Conservation (phyloP, 2,113 vertebrate species). For the Orthonyx spaldingii region DNA sequence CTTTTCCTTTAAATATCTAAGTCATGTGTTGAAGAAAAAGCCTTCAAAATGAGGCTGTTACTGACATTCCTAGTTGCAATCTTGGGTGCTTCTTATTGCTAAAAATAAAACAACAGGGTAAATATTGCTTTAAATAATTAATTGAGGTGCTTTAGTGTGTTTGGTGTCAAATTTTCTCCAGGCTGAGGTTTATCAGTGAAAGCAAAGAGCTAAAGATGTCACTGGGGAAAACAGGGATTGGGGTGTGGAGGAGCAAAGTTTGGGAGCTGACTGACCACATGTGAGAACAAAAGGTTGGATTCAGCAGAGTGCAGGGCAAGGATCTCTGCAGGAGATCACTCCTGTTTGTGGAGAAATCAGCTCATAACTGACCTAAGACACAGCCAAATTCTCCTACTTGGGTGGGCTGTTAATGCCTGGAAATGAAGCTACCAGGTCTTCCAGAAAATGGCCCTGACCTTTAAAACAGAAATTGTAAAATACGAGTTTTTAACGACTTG, state of each 20-base stretch:
- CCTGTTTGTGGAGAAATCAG: neutral
- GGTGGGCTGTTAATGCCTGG: neutral
- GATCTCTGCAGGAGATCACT: neutral
- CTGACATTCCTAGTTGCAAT: neutral
- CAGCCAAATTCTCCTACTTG: neutral
- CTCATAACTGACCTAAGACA: neutral
- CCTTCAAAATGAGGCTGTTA: neutral
- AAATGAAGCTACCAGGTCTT: neutral
- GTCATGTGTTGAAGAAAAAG: neutral
- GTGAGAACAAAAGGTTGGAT: neutral
- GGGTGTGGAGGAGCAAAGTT: neutral
- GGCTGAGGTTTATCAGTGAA: neutral
- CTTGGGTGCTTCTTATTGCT: conserved; percentile 14
- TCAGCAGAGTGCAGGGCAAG: neutral
- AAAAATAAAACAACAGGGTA: conserved; percentile 22
- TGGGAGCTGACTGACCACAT: neutral
- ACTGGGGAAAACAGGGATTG: neutral
- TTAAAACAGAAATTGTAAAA: neutral
- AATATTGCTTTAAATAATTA: conserved; percentile 47
- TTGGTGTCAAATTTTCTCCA: neutral
- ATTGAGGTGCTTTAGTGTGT: conserved; percentile 11
- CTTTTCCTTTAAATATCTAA: neutral
- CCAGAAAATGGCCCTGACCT: neutral
- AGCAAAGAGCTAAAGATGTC: neutral
- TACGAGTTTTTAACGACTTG: accelerated